Evolutionary conservation across 2,888 invertebrate genomes (phyloP), one percentile per base, ranked within the genome.

Genomic region (Dione juno): DNA sequence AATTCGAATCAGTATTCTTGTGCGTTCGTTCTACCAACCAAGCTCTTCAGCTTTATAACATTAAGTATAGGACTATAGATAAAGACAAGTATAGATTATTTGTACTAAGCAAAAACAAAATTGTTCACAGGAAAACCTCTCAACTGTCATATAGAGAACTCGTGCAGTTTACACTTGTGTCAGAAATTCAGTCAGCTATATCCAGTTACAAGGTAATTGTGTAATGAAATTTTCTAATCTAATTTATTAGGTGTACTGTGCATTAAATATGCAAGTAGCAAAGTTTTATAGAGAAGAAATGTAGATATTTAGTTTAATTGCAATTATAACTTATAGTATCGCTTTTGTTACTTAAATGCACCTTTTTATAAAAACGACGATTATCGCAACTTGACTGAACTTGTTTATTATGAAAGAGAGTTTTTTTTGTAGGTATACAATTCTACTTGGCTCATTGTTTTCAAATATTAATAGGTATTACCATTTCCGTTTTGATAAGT

Each of bases 101-200:
- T n/a, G n/a, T n/a, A n/a, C n/a, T n/a, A 28, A 28, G 28, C 2
- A 28, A 28, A 28, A 19, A 19, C 11, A 19, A 13, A 0, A 1
- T 45, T 67, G 52, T 64, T 48, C 71, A 89, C 95, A 88, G 96
- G 96, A 1, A 94, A 94, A 76, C 94, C 94, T 16, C 93, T 96
- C 50, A 94, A 94, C 77, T 97, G 97, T 82, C 89, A 94, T 58
- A 80, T 89, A 63, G 94, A 92, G 64, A 94, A 94, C 74, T 95
- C 95, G 8, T 98, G 98, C 88, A 97, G 97, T 28, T 91, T 98
- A 58, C 98, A 98, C 88, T 90, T 98, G 77, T 96, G 97, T 75
- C 98, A 98, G 88, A 96, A 96, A 82, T 97, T 98, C 86, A 96
- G 95, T 82, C 96, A 96, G 78, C 90, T 97, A 61, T 97, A 97